A percentile compares a stretch with the other conserved stretches of the same genome.
Evolutionary conservation across 2,113 vertebrate genomes (phyloP).

Genomic region (Aphyosemion australe): DNA sequence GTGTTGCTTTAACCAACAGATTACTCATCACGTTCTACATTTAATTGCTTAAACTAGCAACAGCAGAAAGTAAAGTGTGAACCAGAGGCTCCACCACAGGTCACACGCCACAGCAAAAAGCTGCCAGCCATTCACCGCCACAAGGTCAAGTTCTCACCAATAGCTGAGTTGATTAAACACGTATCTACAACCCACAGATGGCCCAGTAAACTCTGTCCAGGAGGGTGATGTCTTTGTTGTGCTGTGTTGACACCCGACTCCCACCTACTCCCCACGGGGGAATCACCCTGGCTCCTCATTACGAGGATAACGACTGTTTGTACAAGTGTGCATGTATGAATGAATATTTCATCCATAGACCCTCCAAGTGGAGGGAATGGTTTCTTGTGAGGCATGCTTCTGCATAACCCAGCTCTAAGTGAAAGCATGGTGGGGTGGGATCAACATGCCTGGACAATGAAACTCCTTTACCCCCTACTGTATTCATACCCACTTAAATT

Average conservation of each 20-base stretch:
- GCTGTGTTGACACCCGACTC: slow-evolving; percentile 48
- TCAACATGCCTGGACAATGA: slow-evolving; percentile 76
- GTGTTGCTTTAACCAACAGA: slow-evolving; percentile 27
- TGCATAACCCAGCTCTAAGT: slow-evolving; percentile 67
- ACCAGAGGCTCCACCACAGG: slow-evolving; percentile 57
- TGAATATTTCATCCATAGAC: slow-evolving; percentile 65
- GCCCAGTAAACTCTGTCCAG: slow-evolving; percentile 50
- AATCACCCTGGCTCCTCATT: slow-evolving; percentile 50
- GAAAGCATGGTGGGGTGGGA: slow-evolving; percentile 46
- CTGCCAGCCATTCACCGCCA: slow-evolving; percentile 48
- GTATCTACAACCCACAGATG: slow-evolving; percentile 55
- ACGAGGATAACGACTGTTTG: slow-evolving; percentile 46
- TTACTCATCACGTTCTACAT: slow-evolving; percentile 60
- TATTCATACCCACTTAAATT: slow-evolving; percentile 69
- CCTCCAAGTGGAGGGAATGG: slow-evolving; percentile 69
- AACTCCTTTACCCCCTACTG: slow-evolving; percentile 68
- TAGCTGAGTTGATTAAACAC: slow-evolving; percentile 65
- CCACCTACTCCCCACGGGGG: slow-evolving; percentile 42
- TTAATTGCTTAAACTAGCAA: slow-evolving; percentile 59
- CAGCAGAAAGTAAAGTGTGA: slow-evolving; percentile 51
- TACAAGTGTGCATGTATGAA: slow-evolving; percentile 54
- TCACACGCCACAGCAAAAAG: slow-evolving; percentile 60
- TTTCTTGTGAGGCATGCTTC: slow-evolving; percentile 60
- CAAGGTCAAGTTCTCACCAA: slow-evolving; percentile 66
- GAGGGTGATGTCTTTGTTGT: slow-evolving; percentile 36